Conservation (phyloP, 2,797 vertebrate species). For the Epinephelus malabaricus region DNA sequence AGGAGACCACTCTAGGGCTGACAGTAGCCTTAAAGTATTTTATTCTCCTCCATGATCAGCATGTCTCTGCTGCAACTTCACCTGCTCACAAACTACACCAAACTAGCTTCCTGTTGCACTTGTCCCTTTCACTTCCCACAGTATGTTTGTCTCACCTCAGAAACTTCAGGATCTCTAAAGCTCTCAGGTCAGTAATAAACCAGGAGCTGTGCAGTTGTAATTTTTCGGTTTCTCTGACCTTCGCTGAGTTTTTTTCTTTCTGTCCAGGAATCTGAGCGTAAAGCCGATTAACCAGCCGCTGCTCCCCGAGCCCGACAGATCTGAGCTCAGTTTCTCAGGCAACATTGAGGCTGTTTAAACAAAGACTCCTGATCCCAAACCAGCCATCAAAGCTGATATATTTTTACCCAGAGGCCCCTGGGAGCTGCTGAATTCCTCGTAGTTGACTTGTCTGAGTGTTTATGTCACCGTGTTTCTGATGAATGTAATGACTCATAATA, state of each 20-base stretch:
- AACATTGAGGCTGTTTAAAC: not conserved
- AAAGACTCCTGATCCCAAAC: not conserved
- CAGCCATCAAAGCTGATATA: not conserved
- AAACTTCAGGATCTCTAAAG: not conserved
- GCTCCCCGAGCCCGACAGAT: not conserved
- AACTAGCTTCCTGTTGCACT: too few species aligned
- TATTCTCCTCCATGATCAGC: too few species aligned
- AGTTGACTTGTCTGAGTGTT: not conserved
- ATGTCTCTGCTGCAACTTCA: too few species aligned
- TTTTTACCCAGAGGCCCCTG: not conserved
- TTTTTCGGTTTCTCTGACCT: not conserved
- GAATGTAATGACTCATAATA: too few species aligned
- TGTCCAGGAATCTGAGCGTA: slow-evolving; percentile 1
- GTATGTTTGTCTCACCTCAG: too few species aligned
- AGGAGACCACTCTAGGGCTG: too few species aligned
- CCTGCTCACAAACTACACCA: too few species aligned
- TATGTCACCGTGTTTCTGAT: not conserved
- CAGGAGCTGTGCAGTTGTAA: not conserved
- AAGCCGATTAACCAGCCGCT: slow-evolving; percentile 6
- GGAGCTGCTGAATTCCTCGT: not conserved
- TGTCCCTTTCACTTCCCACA: too few species aligned
- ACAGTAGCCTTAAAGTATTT: too few species aligned
- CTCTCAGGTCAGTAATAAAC: not conserved
- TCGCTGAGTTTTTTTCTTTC: not conserved
- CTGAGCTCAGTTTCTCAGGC: slow-evolving; percentile 3